Evolutionary conservation across 2,888 invertebrate species (phyloP).

Genomic region (Plebejus melissa): DNA sequence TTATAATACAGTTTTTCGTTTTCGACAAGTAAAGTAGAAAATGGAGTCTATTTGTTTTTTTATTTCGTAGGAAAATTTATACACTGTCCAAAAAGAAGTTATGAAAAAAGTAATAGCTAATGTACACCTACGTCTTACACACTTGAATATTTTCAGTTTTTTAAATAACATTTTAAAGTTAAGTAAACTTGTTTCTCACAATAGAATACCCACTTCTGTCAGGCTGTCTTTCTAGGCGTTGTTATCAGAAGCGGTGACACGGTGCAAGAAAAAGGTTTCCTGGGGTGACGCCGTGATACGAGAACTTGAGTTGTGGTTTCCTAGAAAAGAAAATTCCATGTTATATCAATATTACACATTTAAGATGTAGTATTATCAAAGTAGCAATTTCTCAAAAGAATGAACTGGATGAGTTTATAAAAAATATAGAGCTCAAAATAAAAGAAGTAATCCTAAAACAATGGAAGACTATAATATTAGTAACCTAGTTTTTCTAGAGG

Average conservation of each 20-base stretch:
- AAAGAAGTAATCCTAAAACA: neutral
- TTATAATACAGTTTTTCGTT: neutral
- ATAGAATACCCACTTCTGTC: neutral
- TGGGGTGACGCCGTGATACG: constrained; percentile 5
- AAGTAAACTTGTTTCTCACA: neutral
- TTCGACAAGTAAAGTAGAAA: too few relatives aligned
- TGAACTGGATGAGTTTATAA: neutral
- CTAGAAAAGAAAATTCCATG: neutral
- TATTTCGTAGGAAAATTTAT: too few relatives aligned
- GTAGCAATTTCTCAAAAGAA: neutral
- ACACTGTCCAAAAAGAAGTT: too few relatives aligned
- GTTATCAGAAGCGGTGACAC: neutral
- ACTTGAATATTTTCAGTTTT: neutral
- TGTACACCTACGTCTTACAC: too few relatives aligned
- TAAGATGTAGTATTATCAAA: neutral
- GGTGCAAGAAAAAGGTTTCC: constrained; percentile 2
- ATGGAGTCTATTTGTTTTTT: too few relatives aligned
- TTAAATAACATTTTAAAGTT: neutral
- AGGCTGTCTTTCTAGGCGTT: neutral
- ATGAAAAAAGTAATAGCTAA: too few relatives aligned
- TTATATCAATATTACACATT: neutral
- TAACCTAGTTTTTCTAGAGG: too few relatives aligned
- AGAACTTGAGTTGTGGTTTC: neutral
- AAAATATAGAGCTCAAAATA: neutral
- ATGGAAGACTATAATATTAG: neutral